Conservation (phyloP, 2,113 vertebrate species). For the Tachysurus fulvidraco region DNA sequence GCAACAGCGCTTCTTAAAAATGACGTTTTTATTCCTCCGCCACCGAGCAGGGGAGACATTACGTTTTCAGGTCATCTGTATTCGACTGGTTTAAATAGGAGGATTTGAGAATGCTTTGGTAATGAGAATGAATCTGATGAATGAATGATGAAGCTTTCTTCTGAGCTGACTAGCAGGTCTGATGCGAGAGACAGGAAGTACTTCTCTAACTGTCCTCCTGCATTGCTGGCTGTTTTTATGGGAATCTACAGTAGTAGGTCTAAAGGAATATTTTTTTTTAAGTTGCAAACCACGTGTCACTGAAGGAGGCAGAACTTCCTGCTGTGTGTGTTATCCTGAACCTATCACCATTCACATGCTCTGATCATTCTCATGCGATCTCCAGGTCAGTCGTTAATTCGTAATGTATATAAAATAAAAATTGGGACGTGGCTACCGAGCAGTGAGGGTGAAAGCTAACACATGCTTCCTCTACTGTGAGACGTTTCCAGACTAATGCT, state of each 20-base stretch:
- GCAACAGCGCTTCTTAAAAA: not conserved
- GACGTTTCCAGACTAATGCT: no score
- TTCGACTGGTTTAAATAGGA: not conserved
- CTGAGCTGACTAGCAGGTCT: not conserved
- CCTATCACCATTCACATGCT: no score
- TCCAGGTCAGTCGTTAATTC: not conserved
- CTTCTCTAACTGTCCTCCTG: not conserved
- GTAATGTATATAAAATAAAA: not conserved
- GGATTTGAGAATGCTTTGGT: not conserved
- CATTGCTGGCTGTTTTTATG: not conserved
- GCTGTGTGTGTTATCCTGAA: not conserved
- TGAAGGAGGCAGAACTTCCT: no score
- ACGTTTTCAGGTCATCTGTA: not conserved
- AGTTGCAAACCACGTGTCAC: not conserved
- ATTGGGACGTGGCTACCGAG: not conserved
- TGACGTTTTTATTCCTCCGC: not conserved
- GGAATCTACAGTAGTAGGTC: not conserved
- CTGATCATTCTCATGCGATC: not conserved
- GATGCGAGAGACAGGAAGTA: not conserved
- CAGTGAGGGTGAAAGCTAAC: not conserved
- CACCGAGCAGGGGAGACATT: no score
- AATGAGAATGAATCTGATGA: not conserved
- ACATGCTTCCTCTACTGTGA: no score
- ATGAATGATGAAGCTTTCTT: not conserved
- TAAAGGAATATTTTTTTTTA: not conserved